These are phyloP conservation scores for Laspeyria flexula DNA, from an alignment of 2,888 invertebrate genomes.

Conservation along the genomic window DNA sequence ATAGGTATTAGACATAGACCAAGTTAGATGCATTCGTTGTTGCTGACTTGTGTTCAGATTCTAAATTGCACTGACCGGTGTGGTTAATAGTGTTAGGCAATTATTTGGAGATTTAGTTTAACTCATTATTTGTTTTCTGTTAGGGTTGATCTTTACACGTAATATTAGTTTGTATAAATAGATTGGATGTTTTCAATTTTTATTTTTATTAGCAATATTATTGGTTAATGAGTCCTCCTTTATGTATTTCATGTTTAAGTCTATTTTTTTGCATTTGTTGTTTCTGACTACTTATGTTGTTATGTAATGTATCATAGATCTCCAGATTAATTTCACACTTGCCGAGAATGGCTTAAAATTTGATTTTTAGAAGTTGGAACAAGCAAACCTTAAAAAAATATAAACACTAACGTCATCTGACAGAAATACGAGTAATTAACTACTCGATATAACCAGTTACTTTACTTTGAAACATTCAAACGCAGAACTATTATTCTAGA, in stretches of 20 bases:
- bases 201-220: too few relatives aligned
- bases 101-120: neutral
- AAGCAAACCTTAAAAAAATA: too few relatives aligned
- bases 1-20: constrained; percentile 32
- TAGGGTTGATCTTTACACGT: neutral
- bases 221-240: too few relatives aligned
- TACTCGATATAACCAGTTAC: neutral
- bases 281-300: too few relatives aligned
- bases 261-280: too few relatives aligned
- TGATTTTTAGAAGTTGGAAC: too few relatives aligned
- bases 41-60: constrained; percentile 4
- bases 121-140: neutral
- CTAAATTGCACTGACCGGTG: neutral
- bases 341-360: too few relatives aligned
- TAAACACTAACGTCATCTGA: too few relatives aligned
- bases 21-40: constrained; percentile 35
- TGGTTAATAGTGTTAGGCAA: neutral
- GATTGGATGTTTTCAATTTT: too few relatives aligned
- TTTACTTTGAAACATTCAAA: neutral
- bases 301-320: too few relatives aligned
- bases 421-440: neutral
- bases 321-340: too few relatives aligned
- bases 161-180: neutral
- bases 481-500: neutral
- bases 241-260: too few relatives aligned